Conservation (phyloP, 2,888 invertebrate species). For the Harpalus rufipes region DNA sequence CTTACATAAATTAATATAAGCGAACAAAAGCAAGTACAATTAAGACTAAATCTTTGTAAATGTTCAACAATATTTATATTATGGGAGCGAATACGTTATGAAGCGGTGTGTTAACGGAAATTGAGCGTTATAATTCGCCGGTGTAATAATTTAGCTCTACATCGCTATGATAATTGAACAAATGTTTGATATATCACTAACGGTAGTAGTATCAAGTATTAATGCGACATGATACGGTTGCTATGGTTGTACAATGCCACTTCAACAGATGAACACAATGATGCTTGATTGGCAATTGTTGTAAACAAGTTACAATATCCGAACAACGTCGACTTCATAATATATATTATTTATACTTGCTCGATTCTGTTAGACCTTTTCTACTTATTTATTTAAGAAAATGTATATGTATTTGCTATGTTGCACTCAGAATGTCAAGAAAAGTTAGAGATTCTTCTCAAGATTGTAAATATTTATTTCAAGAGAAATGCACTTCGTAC, state of each 20-base stretch:
- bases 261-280: constrained; percentile 16
- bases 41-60: constrained; percentile 21
- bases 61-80: constrained; percentile 15
- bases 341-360: not conserved
- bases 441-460: constrained; percentile 23
- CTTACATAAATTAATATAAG: constrained; percentile 37
- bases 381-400: constrained; percentile 24
- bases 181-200: constrained; percentile 40
- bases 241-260: constrained; percentile 12
- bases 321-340: not conserved
- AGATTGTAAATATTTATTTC: constrained; percentile 35
- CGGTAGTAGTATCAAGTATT: constrained; percentile 35
- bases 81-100: not conserved
- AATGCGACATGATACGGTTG: constrained; percentile 15
- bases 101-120: not conserved
- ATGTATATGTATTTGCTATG: constrained; percentile 4
- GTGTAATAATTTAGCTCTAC: constrained; percentile 9
- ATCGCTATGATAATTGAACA: constrained; percentile 22
- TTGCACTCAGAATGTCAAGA: constrained; percentile 8
- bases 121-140: constrained; percentile 18
- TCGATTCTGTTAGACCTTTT: not conserved
- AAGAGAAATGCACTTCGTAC: constrained; percentile 40
- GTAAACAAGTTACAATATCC: constrained; percentile 8
- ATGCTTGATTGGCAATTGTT: constrained; percentile 33
- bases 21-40: constrained; percentile 8